phyloP scores from a whole-genome alignment of 1,140 invertebrate species.

The Drosophila orena region DNA sequence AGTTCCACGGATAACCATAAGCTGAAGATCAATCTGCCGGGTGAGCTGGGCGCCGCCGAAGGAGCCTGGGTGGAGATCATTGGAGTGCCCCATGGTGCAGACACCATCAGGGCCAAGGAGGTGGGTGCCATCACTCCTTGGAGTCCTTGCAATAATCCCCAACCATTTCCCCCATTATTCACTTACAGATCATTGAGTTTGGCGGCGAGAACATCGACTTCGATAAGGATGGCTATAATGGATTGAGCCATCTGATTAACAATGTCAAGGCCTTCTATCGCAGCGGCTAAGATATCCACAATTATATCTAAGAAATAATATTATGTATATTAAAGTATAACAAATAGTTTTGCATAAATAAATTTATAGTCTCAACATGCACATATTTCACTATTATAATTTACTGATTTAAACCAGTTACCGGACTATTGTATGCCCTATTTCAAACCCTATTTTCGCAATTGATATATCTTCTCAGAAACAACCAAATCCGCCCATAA shows the following conservation, averaged over 20 bases:
- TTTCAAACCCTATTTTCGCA: too few species aligned
- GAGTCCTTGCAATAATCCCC: neutral
- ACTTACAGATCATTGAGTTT: conserved; percentile 69
- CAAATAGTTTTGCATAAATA: too few species aligned
- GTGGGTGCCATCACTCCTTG: neutral
- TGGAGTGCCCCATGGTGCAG: conserved; percentile 55
- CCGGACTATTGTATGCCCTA: too few species aligned
- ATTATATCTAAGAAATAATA: neutral
- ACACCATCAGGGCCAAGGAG: conserved; percentile 58
- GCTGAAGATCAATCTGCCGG: conserved; percentile 58
- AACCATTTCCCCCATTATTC: neutral
- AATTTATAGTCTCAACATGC: too few species aligned
- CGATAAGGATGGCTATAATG: conserved; percentile 76
- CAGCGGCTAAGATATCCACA: conserved; percentile 15
- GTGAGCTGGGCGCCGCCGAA: conserved; percentile 32
- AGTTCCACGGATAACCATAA: conserved; percentile 71
- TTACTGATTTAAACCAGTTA: too few species aligned
- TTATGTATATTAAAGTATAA: too few species aligned
- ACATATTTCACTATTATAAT: too few species aligned
- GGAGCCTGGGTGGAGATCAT: conserved; percentile 79
- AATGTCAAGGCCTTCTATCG: conserved; percentile 76
- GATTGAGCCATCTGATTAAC: conserved; percentile 69
- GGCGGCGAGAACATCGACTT: conserved; percentile 71
- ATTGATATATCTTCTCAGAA: too few species aligned
- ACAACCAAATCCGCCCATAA: neutral